Evolutionary conservation across 1,140 invertebrate genomes (phyloP).

Genomic region (Tetragonula clypearis): DNA sequence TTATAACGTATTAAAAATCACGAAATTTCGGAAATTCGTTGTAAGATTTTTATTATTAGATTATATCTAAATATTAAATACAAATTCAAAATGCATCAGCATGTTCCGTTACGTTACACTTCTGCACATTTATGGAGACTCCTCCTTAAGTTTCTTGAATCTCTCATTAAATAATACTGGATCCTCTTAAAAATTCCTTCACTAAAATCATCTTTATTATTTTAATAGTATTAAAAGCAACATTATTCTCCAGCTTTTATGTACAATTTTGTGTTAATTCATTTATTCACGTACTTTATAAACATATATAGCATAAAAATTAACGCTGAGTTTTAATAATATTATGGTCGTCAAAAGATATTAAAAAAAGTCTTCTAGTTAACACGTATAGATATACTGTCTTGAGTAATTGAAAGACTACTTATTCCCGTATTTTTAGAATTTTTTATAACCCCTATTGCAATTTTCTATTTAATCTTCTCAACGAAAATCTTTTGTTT

Average conservation of each 20-base stretch:
- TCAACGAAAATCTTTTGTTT: neutral
- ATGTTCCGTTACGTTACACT: neutral
- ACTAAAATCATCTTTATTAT: neutral
- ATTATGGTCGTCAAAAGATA: no score
- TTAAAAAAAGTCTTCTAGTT: no score
- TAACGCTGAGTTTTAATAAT: no score
- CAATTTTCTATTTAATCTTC: no score
- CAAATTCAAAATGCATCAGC: neutral
- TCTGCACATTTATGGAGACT: neutral
- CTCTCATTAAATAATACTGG: neutral
- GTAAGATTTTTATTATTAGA: neutral
- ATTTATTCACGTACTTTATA: neutral
- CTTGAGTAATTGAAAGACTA: neutral
- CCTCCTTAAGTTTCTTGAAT: neutral
- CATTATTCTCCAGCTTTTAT: neutral
- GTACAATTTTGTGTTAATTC: neutral
- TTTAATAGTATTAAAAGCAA: neutral
- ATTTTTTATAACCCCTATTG: neutral
- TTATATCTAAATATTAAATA: no score
- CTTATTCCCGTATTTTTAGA: no score
- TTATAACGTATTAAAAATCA: neutral
- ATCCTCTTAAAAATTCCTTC: neutral
- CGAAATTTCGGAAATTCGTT: neutral
- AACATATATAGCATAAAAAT: neutral
- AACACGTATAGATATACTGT: neutral